Evolutionary conservation across 1,140 invertebrate genomes (phyloP).

Genomic region (Andrena cerasifolii): DNA sequence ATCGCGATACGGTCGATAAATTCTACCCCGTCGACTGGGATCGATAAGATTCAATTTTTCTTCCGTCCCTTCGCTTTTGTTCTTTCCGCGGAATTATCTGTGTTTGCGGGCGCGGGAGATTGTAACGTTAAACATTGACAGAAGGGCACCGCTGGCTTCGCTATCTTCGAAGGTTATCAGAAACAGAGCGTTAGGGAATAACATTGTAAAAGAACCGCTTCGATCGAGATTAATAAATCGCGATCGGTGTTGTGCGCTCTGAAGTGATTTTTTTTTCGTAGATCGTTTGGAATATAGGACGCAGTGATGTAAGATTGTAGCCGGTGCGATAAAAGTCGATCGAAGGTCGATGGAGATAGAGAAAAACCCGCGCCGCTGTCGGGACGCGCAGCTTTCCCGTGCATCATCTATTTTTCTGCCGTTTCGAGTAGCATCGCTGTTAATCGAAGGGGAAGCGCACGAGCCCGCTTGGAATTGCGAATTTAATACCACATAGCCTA

Average conservation of each 20-base stretch:
- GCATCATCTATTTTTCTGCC: neutral
- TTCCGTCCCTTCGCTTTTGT: neutral
- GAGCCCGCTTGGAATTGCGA: constrained; percentile 2
- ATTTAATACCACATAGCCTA: constrained; percentile 20
- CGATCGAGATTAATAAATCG: neutral
- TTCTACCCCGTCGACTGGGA: neutral
- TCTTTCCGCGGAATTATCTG: neutral
- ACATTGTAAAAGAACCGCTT: neutral
- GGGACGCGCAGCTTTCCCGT: neutral
- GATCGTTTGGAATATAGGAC: neutral
- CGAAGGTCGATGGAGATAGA: neutral
- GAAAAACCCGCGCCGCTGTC: neutral
- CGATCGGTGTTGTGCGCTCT: neutral
- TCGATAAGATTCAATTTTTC: constrained; percentile 11
- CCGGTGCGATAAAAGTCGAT: constrained; percentile 12
- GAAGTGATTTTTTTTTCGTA: neutral
- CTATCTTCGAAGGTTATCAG: neutral
- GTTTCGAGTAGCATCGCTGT: neutral
- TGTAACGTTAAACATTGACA: neutral
- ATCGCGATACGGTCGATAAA: constrained; percentile 30
- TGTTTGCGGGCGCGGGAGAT: neutral
- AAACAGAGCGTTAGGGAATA: neutral
- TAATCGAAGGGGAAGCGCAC: constrained; percentile 1
- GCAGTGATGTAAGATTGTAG: too few relatives aligned
- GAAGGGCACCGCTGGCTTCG: neutral